Evolutionary conservation across 2,113 vertebrate species (phyloP).

Genomic region (Ophiodon elongatus): DNA sequence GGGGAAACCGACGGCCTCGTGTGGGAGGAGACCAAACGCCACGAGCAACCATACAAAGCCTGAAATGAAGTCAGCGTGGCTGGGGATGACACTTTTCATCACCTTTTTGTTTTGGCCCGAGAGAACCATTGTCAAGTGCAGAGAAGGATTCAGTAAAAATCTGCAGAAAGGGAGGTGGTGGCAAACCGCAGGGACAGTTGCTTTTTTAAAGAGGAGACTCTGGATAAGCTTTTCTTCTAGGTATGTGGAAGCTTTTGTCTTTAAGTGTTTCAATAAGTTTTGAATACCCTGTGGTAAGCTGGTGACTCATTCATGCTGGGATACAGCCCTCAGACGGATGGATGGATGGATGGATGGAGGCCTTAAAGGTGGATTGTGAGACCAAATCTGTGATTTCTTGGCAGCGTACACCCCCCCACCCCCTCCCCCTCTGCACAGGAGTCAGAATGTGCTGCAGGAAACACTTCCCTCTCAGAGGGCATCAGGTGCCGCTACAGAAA

Average conservation of each 20-base stretch:
- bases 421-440: neutral
- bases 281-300: neutral
- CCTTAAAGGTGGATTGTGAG: neutral
- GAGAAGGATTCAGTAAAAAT: conserved; percentile 12
- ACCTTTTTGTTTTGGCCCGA: conserved; percentile 45
- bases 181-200: neutral
- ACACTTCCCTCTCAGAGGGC: conserved; percentile 7
- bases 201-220: neutral
- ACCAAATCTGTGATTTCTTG: neutral
- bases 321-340: neutral
- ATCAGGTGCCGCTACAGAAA: conserved; percentile 22
- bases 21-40: conserved; percentile 28
- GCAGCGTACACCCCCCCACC: neutral
- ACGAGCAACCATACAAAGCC: conserved; percentile 12
- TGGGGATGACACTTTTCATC: conserved; percentile 42
- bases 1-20: conserved; percentile 19
- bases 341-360: neutral
- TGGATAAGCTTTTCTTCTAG: neutral
- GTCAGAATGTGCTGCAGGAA: conserved; percentile 25
- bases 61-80: conserved; percentile 19
- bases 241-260: neutral
- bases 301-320: neutral
- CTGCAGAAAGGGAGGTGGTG: neutral
- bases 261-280: neutral
- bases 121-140: conserved; percentile 2